phyloP scores from a whole-genome alignment of 2,113 vertebrate genomes.

The Ceuthmochares aereus region DNA sequence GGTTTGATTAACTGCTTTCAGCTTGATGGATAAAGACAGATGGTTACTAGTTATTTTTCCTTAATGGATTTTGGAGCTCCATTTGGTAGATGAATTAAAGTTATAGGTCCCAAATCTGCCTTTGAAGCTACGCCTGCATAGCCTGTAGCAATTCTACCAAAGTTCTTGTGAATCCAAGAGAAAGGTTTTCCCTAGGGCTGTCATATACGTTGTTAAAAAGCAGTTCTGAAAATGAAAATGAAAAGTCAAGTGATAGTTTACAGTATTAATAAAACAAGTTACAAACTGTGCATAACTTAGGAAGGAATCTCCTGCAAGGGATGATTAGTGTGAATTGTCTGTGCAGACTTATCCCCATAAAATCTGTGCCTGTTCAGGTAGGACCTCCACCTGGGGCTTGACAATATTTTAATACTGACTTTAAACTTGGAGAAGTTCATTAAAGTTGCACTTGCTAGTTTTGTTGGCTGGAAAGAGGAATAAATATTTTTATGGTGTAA shows the following conservation, averaged over 20 bases:
- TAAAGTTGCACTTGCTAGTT: not conserved
- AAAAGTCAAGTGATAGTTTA: slow-evolving; percentile 9
- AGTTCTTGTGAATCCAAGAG: not conserved
- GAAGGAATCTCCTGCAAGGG: not conserved
- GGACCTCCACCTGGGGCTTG: not conserved
- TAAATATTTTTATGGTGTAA: not conserved
- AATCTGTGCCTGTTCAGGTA: not conserved
- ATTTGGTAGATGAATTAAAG: slow-evolving; percentile 60
- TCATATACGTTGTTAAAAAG: not conserved
- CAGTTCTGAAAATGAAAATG: slow-evolving; percentile 15
- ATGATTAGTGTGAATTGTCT: not conserved
- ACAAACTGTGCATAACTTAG: not conserved
- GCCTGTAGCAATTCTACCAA: not conserved
- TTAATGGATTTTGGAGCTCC: slow-evolving; percentile 59
- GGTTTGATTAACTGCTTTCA: slow-evolving; percentile 71
- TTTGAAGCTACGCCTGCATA: slow-evolving; percentile 30
- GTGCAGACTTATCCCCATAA: not conserved
- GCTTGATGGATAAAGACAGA: slow-evolving; percentile 68
- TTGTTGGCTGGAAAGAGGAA: not conserved
- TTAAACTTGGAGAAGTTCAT: not conserved
- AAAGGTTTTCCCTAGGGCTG: slow-evolving; percentile 6
- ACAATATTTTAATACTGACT: not conserved
- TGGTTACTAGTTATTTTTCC: slow-evolving; percentile 69
- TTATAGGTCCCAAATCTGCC: slow-evolving; percentile 47
- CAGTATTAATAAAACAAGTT: slow-evolving; percentile 36